Evolutionary conservation across 2,797 vertebrate genomes (phyloP).

Genomic region (Lepilemur septentrionalis): DNA sequence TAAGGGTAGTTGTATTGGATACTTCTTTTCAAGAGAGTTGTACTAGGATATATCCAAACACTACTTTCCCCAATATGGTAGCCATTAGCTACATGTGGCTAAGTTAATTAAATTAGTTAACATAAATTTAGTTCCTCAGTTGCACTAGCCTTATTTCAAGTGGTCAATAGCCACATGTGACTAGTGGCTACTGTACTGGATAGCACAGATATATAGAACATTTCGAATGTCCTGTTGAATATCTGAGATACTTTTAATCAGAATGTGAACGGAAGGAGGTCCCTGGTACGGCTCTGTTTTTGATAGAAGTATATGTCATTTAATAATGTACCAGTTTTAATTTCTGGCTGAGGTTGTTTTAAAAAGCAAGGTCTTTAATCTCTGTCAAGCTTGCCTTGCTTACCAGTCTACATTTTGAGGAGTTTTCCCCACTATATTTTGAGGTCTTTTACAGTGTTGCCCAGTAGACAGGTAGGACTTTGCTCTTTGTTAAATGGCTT

Average conservation of each 20-base stretch:
- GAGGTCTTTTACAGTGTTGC: background rate
- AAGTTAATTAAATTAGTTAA: slow-evolving; percentile 28
- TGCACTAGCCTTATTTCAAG: background rate
- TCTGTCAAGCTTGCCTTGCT: background rate
- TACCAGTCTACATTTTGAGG: slow-evolving; percentile 10
- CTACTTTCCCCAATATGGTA: background rate
- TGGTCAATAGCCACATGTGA: background rate
- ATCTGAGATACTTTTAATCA: background rate
- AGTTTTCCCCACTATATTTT: background rate
- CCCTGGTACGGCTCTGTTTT: background rate
- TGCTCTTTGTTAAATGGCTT: slow-evolving; percentile 10
- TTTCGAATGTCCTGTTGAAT: background rate
- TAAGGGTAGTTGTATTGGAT: background rate
- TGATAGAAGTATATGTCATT: background rate
- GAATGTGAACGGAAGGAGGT: background rate
- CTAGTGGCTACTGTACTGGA: background rate
- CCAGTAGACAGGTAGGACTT: background rate
- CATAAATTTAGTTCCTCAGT: background rate
- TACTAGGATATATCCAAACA: background rate
- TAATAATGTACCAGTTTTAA: background rate
- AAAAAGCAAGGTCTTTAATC: background rate
- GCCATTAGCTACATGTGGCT: background rate
- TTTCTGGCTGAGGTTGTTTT: background rate
- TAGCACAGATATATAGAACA: background rate
- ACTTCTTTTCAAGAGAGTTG: background rate